Percentiles rank a stretch among this genome's conserved stretches.
These are phyloP conservation scores for Calliopum simillimum DNA, from an alignment of 2,888 invertebrate genomes.

Conservation along the genomic window DNA sequence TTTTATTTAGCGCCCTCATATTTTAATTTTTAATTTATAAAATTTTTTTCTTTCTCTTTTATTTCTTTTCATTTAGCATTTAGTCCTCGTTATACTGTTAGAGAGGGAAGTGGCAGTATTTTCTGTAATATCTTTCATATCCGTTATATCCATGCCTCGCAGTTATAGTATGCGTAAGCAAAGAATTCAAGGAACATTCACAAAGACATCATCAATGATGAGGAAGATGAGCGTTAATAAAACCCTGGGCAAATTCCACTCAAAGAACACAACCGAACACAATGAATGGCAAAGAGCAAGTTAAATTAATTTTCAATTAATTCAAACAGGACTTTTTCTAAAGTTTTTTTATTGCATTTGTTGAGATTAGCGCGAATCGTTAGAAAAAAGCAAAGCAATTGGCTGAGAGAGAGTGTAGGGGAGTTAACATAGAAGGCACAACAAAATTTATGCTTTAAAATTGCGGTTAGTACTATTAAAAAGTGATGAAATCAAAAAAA, in stretches of 20 bases:
- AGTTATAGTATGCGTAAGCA: not conserved
- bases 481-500: not conserved
- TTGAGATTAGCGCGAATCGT: too few relatives aligned
- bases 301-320: constrained; percentile 29
- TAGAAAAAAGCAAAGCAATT: too few relatives aligned
- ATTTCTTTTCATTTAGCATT: constrained; percentile 1
- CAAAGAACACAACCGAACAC: constrained; percentile 15
- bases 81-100: constrained; percentile 5
- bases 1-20: constrained; percentile 41
- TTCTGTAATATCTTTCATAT: constrained; percentile 18
- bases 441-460: too few relatives aligned
- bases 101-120: not conserved
- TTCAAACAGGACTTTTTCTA: not conserved
- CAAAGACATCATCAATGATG: too few relatives aligned
- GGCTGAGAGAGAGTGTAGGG: too few relatives aligned
- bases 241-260: not conserved
- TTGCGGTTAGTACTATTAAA: not conserved
- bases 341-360: constrained; percentile 6
- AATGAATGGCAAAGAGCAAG: constrained; percentile 19
- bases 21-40: constrained; percentile 31
- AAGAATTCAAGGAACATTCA: not conserved
- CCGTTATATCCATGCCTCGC: constrained; percentile 16
- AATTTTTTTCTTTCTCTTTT: constrained; percentile 25
- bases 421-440: too few relatives aligned
- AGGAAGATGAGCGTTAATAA: not conserved